phyloP scores from a whole-genome alignment of 1,140 invertebrate genomes.

The Magallana angulata region DNA sequence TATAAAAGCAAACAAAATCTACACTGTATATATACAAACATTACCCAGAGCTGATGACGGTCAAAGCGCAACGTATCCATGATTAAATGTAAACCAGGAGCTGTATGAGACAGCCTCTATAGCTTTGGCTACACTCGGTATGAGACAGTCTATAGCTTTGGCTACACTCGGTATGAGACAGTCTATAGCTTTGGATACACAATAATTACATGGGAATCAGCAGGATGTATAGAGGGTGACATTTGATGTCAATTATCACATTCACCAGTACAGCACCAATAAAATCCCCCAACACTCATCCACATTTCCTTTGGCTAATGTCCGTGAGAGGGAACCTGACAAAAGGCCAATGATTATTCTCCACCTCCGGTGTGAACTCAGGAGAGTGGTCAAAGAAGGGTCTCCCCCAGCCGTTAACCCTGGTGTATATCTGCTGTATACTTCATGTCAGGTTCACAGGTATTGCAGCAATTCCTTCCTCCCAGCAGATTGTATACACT shows the following conservation, averaged over 20 bases:
- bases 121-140: too few relatives aligned
- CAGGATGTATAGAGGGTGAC: neutral
- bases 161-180: too few relatives aligned
- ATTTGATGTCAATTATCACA: conserved; percentile 29
- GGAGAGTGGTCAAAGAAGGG: neutral
- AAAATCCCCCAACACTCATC: neutral
- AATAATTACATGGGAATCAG: too few relatives aligned
- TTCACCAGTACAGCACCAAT: conserved; percentile 4
- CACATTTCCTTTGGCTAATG: conserved; percentile 18
- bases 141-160: too few relatives aligned
- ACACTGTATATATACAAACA: neutral
- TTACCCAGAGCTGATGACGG: conserved; percentile 1
- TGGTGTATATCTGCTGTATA: neutral
- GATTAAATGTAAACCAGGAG: neutral
- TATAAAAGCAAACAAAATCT: too few relatives aligned
- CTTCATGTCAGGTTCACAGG: neutral
- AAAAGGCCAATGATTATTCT: neutral
- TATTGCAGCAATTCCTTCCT: neutral
- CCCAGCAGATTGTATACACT: neutral
- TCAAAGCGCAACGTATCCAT: conserved; percentile 14
- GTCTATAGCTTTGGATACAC: too few relatives aligned
- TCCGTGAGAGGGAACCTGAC: neutral
- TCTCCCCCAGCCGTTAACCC: neutral
- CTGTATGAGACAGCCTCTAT: neutral
- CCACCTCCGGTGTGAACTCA: neutral